Base-by-base conservation (phyloP, 1,140 invertebrate species). In the Papilio helenus region DNA sequence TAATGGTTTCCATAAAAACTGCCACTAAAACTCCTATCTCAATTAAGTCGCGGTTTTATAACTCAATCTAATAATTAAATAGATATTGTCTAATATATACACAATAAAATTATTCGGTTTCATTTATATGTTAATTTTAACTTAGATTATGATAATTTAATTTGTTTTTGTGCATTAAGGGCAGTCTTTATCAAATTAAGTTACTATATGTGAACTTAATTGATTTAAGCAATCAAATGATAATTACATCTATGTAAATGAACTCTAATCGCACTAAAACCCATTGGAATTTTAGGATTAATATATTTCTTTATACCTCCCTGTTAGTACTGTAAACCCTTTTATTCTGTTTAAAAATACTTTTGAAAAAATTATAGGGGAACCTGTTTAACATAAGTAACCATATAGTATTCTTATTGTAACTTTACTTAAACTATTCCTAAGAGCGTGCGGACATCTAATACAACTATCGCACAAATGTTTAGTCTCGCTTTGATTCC, bases 121-220 rank as follows among this genome's bases (percentile, higher is more conserved):
- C 61, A 68, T 68, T 68, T 68, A 68, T 68, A 68, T 68, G 61
- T 29, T 68, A 68, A 68, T 68, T 9, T 18, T 7, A 12, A 61
- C 12, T 72, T 42, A 23, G 44, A 74, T 74, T 74, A 74, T 74
- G 72, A 74, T 74, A 74, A 74, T 74, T 74, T 73, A 73, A 46
- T 73, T 73, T 44, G 20, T 26, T 23, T 44, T 74, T 49, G 44
- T 74, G 44, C 20, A 26, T 74, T 51, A 74, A 72, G n/a, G 23
- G 44, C 42, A 23, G 42, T 46, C 72, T 74, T 74, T 74, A 74
- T 73, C n/a, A 20, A 46, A 14, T 73, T 10, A 49, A 73, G 72
- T 46, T 14, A 23, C n/a, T 73, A 1, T 39, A 42, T 42, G 71
- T 73, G 42, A 49, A n/a, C 20, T 73, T 46, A 73, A 73, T 49